A percentile compares a stretch with the other conserved stretches of the same genome.
Conservation (phyloP, 2,888 invertebrate genomes). For the Girardia tigrina region DNA sequence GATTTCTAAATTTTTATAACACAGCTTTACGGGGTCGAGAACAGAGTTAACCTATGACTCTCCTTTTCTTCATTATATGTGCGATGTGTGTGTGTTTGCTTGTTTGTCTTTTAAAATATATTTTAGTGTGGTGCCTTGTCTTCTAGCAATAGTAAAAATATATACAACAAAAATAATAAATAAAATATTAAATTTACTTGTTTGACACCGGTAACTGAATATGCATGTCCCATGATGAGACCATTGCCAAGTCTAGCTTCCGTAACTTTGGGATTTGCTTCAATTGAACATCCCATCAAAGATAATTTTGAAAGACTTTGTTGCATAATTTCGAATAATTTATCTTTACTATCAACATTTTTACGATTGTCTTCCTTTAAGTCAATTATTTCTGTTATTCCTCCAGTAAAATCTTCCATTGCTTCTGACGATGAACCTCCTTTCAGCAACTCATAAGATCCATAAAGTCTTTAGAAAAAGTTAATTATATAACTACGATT, state of each 20-base stretch:
- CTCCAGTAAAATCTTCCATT: constrained; percentile 87
- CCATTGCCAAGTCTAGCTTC: constrained; percentile 70
- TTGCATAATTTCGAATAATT: constrained; percentile 50
- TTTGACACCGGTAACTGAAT: constrained; percentile 73
- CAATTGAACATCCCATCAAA: constrained; percentile 85
- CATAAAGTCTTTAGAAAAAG: constrained; percentile 42
- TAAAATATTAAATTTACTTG: constrained; percentile 54
- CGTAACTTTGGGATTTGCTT: constrained; percentile 60
- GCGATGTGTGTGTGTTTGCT: too few species aligned
- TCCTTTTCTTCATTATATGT: too few species aligned
- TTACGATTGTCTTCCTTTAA: constrained; percentile 40
- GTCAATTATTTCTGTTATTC: constrained; percentile 68
- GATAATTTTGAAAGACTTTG: constrained; percentile 79
- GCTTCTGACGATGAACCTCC: constrained; percentile 82
- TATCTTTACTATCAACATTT: constrained; percentile 26
- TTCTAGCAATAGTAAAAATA: too few species aligned
- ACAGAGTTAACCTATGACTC: too few species aligned
- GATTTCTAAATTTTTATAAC: too few species aligned
- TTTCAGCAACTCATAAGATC: constrained; percentile 47
- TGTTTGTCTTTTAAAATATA: too few species aligned
- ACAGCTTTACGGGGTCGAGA: too few species aligned
- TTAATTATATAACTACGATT: neutral
- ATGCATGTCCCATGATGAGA: constrained; percentile 77
- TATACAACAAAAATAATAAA: neutral
- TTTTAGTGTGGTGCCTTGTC: too few species aligned